Evolutionary conservation across 2,888 invertebrate genomes (phyloP), one percentile per base, ranked within the genome.

Genomic region (Glyphotaelius pellucidus): DNA sequence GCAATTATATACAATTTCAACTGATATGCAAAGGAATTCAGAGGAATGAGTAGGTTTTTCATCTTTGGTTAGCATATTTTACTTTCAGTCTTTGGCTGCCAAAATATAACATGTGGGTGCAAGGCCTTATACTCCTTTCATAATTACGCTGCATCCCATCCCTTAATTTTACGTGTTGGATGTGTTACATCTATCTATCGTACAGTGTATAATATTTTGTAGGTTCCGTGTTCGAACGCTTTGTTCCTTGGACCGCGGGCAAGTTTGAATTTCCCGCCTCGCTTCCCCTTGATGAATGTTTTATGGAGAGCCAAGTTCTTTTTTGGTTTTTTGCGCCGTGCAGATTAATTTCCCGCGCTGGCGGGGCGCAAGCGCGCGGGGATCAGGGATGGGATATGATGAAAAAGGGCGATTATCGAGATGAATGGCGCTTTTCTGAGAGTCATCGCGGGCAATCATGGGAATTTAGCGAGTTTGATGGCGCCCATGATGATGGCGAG

Each of bases 221-320:
- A 67, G 15, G 67, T 25, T 67, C 67, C 19, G 7, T 25, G 67
- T 67, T 67, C 67, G 67, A 67, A 67, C 67, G 86, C 92, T 90
- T 90, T 92, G 92, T 92, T 79, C 92, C 92, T 86, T 90, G 80
- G 90, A 67, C 90, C 90, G 87, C 92, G 80, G 90, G 91, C 89
- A 80, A 91, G 79, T 92, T 92, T 85, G 80, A 87, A 92, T 92
- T 92, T 92, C 86, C 86, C 90, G 92, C 92, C 67, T 90, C 90
- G 90, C 92, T 89, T 67, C 15, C 67, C 89, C 89, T 85, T 91
- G 91, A 91, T 91, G 91, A 91, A 92, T 87, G 92, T 92, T 92
- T 92, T 90, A 92, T 87, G 81, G 86, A 38, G n/a, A 85, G 79
- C 67, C 85, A 35, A 25, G 31, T 90, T 90, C n/a, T 67, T 79